Evolutionary conservation across 2,797 vertebrate species (phyloP), one percentile per base, ranked within the genome.

Genomic region (Chaetophractus vellerosus): DNA sequence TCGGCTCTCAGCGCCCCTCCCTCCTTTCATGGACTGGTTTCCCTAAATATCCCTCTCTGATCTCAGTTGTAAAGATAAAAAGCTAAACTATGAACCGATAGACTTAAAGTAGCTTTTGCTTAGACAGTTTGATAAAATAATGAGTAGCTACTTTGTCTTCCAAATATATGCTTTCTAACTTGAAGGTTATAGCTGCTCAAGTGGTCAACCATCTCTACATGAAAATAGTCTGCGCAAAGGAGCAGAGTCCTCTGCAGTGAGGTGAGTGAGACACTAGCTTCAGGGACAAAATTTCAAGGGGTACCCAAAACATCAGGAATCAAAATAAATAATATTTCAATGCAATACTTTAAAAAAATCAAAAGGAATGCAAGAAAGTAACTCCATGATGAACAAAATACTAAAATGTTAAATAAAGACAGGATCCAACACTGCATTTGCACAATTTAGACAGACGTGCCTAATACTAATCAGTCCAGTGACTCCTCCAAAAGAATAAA

Each of bases 401-500:
- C 16, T 9, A 72, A 50, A 71, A 38, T 72, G 41, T 52, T 75
- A 76, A 45, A 59, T 79, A 76, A 45, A 59, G 61, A 19, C 12
- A 48, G 28, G 26, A 59, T 89, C 76, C 78, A 66, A 94, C 8
- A 5, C 66, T 57, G 21, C 26, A 55, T 81, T 85, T 85, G 5
- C 12, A 28, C 23, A 52, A 50, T 10, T 66, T 9, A 66, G 31
- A 21, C 5, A 83, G 33, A n/a, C 2, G 2, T 50, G 61, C 38
- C 21, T 87, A 72, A 64, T 9, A 23, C 23, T 61, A 36, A 23
- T 6, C 74, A 19, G n/a, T 78, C 16, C 24, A 74, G 33, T 2
- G 59, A 59, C 55, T 87, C 89, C n/a, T 83, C 24, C 61, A 61
- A 85, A 72, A 95, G 45, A 81, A 80, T 11, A 33, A 94, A 94